Evolutionary conservation across 1,140 invertebrate species (phyloP).

Genomic region (Dolichoris vasculosae): DNA sequence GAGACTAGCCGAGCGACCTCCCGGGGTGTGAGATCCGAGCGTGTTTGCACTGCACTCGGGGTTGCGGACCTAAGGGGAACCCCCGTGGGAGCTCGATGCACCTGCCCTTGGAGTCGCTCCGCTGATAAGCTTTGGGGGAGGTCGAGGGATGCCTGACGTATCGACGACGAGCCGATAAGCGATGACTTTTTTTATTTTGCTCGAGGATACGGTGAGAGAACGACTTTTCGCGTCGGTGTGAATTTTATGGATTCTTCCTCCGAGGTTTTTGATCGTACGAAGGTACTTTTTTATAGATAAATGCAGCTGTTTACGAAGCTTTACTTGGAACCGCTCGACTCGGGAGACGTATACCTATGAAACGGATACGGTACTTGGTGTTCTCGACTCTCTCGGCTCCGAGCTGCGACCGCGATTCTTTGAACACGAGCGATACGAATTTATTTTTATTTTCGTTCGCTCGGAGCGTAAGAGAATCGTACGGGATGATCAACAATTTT

Average conservation of each 20-base stretch:
- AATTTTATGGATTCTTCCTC: too few relatives aligned
- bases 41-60: conserved; percentile 29
- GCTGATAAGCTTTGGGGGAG: too few relatives aligned
- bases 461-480: background rate
- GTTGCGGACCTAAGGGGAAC: background rate
- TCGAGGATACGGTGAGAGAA: too few relatives aligned
- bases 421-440: background rate
- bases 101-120: too few relatives aligned
- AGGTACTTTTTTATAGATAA: background rate
- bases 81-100: background rate
- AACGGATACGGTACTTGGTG: background rate
- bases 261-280: too few relatives aligned
- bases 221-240: too few relatives aligned
- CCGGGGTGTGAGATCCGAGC: background rate
- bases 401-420: background rate
- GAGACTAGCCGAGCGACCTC: conserved; percentile 12
- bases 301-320: background rate
- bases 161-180: too few relatives aligned
- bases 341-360: background rate
- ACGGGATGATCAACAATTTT: too few relatives aligned
- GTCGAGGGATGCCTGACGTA: too few relatives aligned
- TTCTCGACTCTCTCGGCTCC: background rate
- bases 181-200: too few relatives aligned
- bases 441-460: background rate
- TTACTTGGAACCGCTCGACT: background rate